phyloP scores from a whole-genome alignment of 2,888 invertebrate genomes.

The Drosophila falleni region DNA sequence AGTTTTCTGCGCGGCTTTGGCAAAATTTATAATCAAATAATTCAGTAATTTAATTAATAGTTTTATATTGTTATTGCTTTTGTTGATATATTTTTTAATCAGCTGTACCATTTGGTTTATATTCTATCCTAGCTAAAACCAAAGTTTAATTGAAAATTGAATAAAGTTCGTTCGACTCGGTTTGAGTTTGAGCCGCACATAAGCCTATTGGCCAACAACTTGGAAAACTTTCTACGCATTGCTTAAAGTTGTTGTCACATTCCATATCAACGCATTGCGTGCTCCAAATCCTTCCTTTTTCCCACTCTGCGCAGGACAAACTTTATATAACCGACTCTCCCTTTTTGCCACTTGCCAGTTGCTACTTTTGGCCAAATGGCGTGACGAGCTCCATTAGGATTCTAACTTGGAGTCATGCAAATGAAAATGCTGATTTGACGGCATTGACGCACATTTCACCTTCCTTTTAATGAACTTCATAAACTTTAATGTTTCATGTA shows the following conservation, averaged over 20 bases:
- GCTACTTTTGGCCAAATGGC: slow-evolving; percentile 21
- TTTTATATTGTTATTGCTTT: neutral
- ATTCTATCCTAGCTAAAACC: slow-evolving; percentile 24
- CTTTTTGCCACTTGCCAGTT: slow-evolving; percentile 1
- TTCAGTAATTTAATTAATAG: slow-evolving; percentile 6
- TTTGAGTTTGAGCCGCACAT: slow-evolving; percentile 23
- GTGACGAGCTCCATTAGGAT: slow-evolving; percentile 39
- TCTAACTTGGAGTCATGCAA: slow-evolving; percentile 38
- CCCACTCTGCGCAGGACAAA: slow-evolving; percentile 10
- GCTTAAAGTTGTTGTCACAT: slow-evolving; percentile 25
- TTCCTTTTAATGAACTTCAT: slow-evolving; percentile 48
- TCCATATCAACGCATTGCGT: slow-evolving; percentile 44
- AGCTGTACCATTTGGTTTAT: neutral
- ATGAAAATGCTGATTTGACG: slow-evolving; percentile 66
- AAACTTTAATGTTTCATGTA: slow-evolving; percentile 35
- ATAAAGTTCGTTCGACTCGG: slow-evolving; percentile 41
- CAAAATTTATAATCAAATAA: neutral
- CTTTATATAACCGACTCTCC: slow-evolving; percentile 35
- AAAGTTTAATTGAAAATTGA: slow-evolving; percentile 64
- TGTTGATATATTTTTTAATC: slow-evolving; percentile 3
- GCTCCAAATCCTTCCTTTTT: slow-evolving; percentile 5
- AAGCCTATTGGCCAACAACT: slow-evolving; percentile 39
- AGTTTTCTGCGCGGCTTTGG: slow-evolving; percentile 1
- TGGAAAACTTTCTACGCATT: slow-evolving; percentile 42
- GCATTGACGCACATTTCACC: slow-evolving; percentile 43